Evolutionary conservation across 2,113 vertebrate species (phyloP).

Genomic region (Pan paniscus): DNA sequence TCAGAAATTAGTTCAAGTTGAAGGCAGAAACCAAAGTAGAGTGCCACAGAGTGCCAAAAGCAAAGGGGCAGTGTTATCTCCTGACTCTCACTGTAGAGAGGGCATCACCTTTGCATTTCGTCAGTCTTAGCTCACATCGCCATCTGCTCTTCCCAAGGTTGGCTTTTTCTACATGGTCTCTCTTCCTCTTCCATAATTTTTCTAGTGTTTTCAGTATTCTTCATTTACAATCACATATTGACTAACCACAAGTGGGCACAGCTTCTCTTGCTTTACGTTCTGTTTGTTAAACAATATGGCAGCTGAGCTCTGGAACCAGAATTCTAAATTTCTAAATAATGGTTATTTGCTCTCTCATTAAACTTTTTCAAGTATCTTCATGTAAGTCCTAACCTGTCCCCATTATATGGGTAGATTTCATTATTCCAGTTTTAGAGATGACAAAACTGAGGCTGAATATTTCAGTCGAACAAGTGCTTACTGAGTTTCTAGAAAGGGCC

Average conservation of each 20-base stretch:
- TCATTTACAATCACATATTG: background rate
- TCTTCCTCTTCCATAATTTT: background rate
- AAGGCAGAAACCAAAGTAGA: background rate
- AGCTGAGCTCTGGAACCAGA: background rate
- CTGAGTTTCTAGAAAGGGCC: background rate
- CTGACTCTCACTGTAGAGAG: rapidly evolving
- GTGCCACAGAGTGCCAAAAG: background rate
- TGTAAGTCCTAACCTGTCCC: background rate
- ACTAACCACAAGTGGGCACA: background rate
- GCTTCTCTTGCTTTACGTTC: background rate
- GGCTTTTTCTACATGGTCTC: background rate
- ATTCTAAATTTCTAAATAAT: background rate
- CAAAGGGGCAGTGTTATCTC: background rate
- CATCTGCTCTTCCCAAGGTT: background rate
- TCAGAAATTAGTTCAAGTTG: background rate
- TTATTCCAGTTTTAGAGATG: background rate
- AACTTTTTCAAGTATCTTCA: background rate
- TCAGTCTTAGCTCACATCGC: background rate
- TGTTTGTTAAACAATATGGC: background rate
- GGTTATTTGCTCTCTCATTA: background rate
- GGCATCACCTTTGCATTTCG: too few relatives aligned
- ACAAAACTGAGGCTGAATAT: background rate
- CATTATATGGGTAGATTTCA: background rate
- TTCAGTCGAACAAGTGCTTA: background rate
- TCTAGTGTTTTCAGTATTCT: background rate